These are phyloP conservation scores for Pseudochromis fuscus DNA, from an alignment of 2,797 vertebrate genomes.

Conservation along the genomic window DNA sequence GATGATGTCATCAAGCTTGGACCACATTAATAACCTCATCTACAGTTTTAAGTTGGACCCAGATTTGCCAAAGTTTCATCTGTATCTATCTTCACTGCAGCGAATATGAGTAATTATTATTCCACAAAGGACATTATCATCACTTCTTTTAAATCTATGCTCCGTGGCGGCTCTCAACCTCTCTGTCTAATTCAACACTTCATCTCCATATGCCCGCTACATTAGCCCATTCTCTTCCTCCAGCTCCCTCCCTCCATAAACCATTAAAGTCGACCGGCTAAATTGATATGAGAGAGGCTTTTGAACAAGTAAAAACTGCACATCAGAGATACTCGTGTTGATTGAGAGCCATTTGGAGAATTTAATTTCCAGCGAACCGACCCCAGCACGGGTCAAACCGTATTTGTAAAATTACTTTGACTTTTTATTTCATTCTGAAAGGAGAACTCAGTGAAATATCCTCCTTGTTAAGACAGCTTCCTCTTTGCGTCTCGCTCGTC, in stretches of 20 bases:
- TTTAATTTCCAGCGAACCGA: constrained; percentile 20
- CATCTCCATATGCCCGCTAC: constrained; percentile 19
- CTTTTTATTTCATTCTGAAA: constrained; percentile 4
- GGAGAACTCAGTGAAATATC: neutral
- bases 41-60: neutral
- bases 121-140: constrained; percentile 24
- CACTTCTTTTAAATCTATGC: constrained; percentile 9
- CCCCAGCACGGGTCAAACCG: constrained; percentile 12
- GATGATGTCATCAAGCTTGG: constrained; percentile 11
- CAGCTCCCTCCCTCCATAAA: constrained; percentile 22
- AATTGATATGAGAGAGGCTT: constrained; percentile 22
- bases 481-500: neutral
- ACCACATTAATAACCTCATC: neutral
- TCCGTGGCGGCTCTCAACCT: constrained; percentile 31
- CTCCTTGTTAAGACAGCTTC: neutral
- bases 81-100: neutral
- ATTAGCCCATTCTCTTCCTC: constrained; percentile 25
- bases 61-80: neutral
- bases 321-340: constrained; percentile 28
- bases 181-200: constrained; percentile 22
- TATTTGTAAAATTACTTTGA: constrained; percentile 15
- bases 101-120: constrained; percentile 36
- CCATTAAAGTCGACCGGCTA: constrained; percentile 20
- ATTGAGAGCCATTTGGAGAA: constrained; percentile 30
- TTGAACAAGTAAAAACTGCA: constrained; percentile 1